Percentiles rank a stretch among this genome's conserved stretches.
phyloP scores from a whole-genome alignment of 2,113 vertebrate species.

The Trachemys scripta region DNA sequence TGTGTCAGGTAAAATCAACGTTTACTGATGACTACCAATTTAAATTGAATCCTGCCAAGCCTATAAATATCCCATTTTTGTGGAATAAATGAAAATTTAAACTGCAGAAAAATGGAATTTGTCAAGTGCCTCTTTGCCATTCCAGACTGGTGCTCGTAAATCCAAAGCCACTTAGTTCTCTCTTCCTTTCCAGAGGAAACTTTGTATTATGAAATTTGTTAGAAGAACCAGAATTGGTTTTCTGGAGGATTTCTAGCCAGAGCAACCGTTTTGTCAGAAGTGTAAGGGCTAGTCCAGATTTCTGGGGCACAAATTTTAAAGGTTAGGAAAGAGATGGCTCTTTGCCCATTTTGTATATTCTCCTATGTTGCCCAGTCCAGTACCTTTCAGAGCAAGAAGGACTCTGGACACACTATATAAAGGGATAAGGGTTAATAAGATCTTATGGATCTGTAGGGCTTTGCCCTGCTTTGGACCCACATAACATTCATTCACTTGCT shows the following conservation, averaged over 20 bases:
- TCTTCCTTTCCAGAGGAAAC: neutral
- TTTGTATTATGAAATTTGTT: neutral
- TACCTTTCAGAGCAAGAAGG: neutral
- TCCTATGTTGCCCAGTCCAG: neutral
- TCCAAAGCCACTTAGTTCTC: neutral
- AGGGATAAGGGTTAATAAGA: neutral
- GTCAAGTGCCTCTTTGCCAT: neutral
- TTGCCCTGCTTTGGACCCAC: neutral
- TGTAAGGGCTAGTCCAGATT: neutral
- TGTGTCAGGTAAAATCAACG: neutral
- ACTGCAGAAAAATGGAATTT: neutral
- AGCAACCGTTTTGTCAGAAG: neutral
- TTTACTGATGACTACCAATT: neutral
- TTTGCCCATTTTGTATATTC: neutral
- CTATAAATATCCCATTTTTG: neutral
- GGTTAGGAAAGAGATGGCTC: neutral
- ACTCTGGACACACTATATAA: neutral
- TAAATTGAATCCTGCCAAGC: neutral
- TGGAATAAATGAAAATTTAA: neutral
- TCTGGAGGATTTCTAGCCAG: neutral
- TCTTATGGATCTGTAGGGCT: neutral
- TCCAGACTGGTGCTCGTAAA: neutral
- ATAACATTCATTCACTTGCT: neutral
- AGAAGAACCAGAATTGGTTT: neutral
- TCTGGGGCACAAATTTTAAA: neutral